These are phyloP conservation scores for Pseudochaenichthys georgianus DNA, from an alignment of 2,797 vertebrate species.

Conservation along the genomic window DNA sequence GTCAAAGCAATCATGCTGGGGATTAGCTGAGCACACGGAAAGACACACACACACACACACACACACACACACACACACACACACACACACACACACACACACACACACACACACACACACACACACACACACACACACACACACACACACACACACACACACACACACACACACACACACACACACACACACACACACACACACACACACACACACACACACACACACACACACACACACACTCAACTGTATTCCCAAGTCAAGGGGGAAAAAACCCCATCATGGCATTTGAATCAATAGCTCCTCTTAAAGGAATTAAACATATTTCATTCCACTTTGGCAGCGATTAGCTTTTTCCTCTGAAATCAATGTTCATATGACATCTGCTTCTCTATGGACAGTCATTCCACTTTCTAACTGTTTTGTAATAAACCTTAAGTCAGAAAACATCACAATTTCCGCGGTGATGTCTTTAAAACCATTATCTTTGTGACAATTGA, in stretches of 20 bases:
- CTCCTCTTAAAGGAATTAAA: constrained; percentile 57
- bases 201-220: constrained; percentile 15
- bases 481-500: neutral
- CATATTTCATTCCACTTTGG: constrained; percentile 51
- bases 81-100: constrained; percentile 7
- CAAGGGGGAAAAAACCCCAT: constrained; percentile 42
- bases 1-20: constrained; percentile 53
- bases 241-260: constrained; percentile 36
- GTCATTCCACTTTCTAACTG: neutral
- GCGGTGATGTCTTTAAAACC: neutral
- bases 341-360: constrained; percentile 20
- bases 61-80: neutral
- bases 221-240: neutral
- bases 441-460: constrained; percentile 6
- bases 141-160: constrained; percentile 10
- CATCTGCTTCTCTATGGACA: constrained; percentile 19
- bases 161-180: constrained; percentile 12
- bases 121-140: constrained; percentile 3
- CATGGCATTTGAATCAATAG: constrained; percentile 53
- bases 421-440: neutral
- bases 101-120: constrained; percentile 20
- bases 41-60: constrained; percentile 2
- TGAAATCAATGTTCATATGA: constrained; percentile 41
- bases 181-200: no score
- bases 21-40: constrained; percentile 52